Evolutionary conservation across 2,113 vertebrate species (phyloP), one percentile per base, ranked within the genome.

Genomic region (Brachyhypopomus occidentalis): DNA sequence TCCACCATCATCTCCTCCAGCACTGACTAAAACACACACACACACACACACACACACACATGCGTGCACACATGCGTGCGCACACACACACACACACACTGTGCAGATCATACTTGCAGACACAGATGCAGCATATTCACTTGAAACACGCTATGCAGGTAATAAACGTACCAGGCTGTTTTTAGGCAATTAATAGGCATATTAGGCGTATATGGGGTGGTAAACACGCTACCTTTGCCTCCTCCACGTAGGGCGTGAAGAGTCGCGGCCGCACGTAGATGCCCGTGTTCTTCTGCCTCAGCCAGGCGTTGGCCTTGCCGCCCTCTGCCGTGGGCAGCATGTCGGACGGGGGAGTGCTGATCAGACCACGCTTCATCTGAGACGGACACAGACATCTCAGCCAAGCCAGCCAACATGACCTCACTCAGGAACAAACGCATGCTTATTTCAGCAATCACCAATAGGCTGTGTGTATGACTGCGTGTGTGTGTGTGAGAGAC

Each of bases 1-100:
- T 99, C 98, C 89, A 98, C 97, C 98, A 98, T 99, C 96, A 99
- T 99, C 90, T 99, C 98, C 60, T 98, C 98, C 58, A 99, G 94
- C 30, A 97, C 94, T 0, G 96, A 95, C 98, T 99, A 80, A 8
- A 81, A 74, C 70, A 78, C 25, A 72, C 52, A 78, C 16, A 72
- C 30, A 69, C 22, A 83, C 58, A 77, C 20, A 77, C 48, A 67
- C 62, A 78, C 67, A 66, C 69, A 79, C 5, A 48, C 45, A 78
- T 8, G 58, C 48, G 36, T 66, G 67, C 23, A 27, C 19, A 71
- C 19, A 56, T 22, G 20, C 27, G 20, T 30, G 19, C 20, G 9
- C 11, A n/a, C 11, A 27, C 22, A 17, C 30, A 38, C 41, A 41
- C 8, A 30, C 14, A 38, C 20, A 34, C 64, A 38, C 36, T 20